Evolutionary conservation across 2,888 invertebrate species (phyloP).

Genomic region (Campoletis raptor): DNA sequence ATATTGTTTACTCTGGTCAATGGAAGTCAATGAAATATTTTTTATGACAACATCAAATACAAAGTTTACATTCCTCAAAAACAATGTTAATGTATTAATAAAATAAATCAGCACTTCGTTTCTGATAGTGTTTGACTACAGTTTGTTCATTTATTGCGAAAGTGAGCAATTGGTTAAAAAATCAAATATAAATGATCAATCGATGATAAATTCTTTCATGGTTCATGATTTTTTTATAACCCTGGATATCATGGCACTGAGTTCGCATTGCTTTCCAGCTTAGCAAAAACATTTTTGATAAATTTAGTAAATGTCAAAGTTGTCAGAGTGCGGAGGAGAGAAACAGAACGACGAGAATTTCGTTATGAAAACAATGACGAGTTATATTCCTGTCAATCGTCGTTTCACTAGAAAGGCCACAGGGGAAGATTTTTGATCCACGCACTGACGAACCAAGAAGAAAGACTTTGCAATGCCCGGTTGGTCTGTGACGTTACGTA

Average conservation of each 20-base stretch:
- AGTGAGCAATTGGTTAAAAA: slow-evolving; percentile 25
- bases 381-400: slow-evolving; percentile 58
- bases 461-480: slow-evolving; percentile 49
- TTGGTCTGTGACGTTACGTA: slow-evolving; percentile 64
- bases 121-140: not conserved
- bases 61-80: not conserved
- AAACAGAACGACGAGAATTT: slow-evolving; percentile 30
- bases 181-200: slow-evolving; percentile 42
- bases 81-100: too few relatives aligned
- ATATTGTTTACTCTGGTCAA: not conserved
- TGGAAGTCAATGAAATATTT: not conserved
- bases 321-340: slow-evolving; percentile 23
- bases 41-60: not conserved
- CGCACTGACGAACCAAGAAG: slow-evolving; percentile 34
- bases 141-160: slow-evolving; percentile 29
- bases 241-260: slow-evolving; percentile 14
- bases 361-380: slow-evolving; percentile 61
- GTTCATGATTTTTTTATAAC: slow-evolving; percentile 43
- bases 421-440: slow-evolving; percentile 55
- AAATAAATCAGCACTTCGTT: not conserved
- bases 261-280: not conserved
- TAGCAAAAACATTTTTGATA: slow-evolving; percentile 6
- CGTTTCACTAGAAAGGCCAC: slow-evolving; percentile 41
- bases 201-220: slow-evolving; percentile 6
- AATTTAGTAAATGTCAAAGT: slow-evolving; percentile 12